phyloP scores from a whole-genome alignment of 2,888 invertebrate species.

The Tromatobia lineatoria region DNA sequence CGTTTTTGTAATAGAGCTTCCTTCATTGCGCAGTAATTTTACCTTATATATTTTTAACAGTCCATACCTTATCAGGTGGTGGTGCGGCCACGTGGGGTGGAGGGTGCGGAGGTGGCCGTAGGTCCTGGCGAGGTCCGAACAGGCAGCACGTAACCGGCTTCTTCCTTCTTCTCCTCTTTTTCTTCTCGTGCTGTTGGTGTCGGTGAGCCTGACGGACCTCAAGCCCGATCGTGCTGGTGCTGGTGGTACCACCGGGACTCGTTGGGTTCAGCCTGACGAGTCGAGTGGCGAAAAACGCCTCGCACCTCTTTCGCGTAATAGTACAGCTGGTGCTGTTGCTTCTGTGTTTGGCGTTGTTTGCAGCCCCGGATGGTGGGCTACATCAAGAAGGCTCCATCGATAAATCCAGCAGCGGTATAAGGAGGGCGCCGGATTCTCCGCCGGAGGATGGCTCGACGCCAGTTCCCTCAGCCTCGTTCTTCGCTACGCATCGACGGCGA shows the following conservation, averaged over 20 bases:
- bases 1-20: too few relatives aligned
- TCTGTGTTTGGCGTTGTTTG: constrained; percentile 28
- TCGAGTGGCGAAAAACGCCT: constrained; percentile 74
- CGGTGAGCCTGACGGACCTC: constrained; percentile 52
- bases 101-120: constrained; percentile 80
- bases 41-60: too few relatives aligned
- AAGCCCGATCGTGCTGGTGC: constrained; percentile 47
- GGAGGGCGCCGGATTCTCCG: constrained; percentile 44
- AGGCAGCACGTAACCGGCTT: constrained; percentile 62
- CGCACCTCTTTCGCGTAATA: constrained; percentile 68
- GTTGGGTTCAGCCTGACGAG: constrained; percentile 78
- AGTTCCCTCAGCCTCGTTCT: constrained; percentile 51
- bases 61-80: constrained; percentile 83
- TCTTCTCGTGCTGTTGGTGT: constrained; percentile 42
- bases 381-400: constrained; percentile 80
- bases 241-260: constrained; percentile 74
- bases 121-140: constrained; percentile 68
- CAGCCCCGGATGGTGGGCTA: constrained; percentile 65
- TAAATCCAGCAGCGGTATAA: constrained; percentile 57
- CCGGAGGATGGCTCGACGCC: constrained; percentile 45
- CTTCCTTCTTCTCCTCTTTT: constrained; percentile 53
- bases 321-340: constrained; percentile 24
- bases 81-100: constrained; percentile 84
- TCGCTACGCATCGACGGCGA: constrained; percentile 62
- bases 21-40: too few relatives aligned